Conservation (phyloP, 2,797 vertebrate genomes). For the Rhinichthys osculus region DNA sequence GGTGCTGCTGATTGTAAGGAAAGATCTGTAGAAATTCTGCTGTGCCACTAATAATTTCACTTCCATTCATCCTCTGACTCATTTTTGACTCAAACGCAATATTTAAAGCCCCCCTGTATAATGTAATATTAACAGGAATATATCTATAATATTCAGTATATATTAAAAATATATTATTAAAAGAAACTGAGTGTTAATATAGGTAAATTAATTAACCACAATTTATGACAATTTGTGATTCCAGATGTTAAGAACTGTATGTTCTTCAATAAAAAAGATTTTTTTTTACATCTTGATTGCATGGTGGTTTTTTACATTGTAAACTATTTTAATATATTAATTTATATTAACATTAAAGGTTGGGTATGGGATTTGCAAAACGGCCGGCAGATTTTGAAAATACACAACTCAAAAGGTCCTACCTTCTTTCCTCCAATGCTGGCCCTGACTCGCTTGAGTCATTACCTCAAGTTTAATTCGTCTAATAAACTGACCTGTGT, state of each 20-base stretch:
- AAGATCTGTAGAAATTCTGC: not conserved
- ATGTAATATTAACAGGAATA: not conserved
- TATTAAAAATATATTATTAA: not conserved
- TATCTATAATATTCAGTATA: not conserved
- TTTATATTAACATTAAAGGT: not conserved
- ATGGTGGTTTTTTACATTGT: no score
- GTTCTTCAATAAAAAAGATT: no score
- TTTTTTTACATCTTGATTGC: no score
- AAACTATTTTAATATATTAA: not conserved
- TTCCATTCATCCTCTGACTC: not conserved
- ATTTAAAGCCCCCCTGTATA: not conserved
- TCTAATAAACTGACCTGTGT: no score
- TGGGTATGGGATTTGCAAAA: no score
- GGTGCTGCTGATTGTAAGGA: not conserved
- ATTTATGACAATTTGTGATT: not conserved
- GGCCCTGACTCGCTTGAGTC: no score
- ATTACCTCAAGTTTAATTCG: no score
- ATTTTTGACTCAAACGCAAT: not conserved
- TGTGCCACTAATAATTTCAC: not conserved
- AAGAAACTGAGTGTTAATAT: not conserved
- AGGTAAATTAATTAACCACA: not conserved
- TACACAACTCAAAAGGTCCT: no score
- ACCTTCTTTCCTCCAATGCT: no score
- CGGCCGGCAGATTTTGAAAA: no score
- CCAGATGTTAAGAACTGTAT: not conserved